Evolutionary conservation across 1,140 invertebrate genomes (phyloP).

Genomic region (Saxidomus purpurata): DNA sequence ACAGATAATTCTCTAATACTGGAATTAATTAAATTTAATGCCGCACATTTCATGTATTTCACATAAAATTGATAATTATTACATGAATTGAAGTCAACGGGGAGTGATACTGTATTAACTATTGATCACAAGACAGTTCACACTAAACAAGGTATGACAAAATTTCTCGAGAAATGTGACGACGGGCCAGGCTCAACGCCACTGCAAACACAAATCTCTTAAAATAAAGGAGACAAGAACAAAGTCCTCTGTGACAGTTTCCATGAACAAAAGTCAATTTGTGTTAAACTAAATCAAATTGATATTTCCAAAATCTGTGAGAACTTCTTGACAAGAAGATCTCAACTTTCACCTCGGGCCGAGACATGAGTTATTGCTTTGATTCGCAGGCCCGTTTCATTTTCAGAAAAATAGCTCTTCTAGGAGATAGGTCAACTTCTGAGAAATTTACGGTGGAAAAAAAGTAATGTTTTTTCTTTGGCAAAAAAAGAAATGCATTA

Average conservation of each 20-base stretch:
- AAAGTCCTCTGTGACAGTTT: background rate
- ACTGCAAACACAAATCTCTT: background rate
- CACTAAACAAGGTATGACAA: conserved; percentile 28
- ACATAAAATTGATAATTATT: conserved; percentile 59
- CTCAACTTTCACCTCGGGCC: too few species aligned
- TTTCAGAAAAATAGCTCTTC: too few species aligned
- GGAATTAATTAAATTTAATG: conserved; percentile 61
- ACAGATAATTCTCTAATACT: conserved; percentile 27
- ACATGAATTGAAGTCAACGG: conserved; percentile 25
- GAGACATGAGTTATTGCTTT: too few species aligned
- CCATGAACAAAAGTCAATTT: background rate
- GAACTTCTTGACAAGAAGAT: too few species aligned
- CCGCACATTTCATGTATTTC: conserved; percentile 39
- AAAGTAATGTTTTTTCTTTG: too few species aligned
- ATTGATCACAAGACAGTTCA: conserved; percentile 36
- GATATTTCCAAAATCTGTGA: background rate
- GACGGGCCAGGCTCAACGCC: background rate
- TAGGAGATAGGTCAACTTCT: too few species aligned
- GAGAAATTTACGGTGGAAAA: too few species aligned
- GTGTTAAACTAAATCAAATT: background rate
- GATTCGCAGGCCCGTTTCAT: too few species aligned
- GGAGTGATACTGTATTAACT: conserved; percentile 50
- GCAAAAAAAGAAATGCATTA: too few species aligned
- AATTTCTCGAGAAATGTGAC: conserved; percentile 27
- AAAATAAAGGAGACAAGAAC: background rate